phyloP scores from a whole-genome alignment of 2,888 invertebrate genomes.

The Hypselothyrea guttata region DNA sequence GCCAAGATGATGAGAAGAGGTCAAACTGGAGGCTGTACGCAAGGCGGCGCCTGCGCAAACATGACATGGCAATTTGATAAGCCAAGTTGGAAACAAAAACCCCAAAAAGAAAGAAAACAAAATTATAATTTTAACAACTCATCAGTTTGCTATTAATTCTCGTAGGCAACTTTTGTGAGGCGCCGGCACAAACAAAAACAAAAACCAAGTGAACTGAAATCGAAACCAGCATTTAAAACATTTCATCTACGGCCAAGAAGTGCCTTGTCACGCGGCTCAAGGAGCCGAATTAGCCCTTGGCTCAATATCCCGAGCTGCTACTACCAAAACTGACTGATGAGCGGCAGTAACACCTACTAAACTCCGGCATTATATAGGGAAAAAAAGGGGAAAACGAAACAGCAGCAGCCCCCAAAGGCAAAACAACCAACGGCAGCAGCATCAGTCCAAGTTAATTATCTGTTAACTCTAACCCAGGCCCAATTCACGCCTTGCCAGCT shows the following conservation, averaged over 20 bases:
- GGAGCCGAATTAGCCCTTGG: conserved; percentile 32
- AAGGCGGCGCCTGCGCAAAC: conserved; percentile 53
- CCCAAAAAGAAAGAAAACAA: conserved; percentile 4
- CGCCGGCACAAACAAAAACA: conserved; percentile 44
- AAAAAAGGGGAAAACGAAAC: conserved; percentile 15
- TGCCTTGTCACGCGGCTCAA: conserved; percentile 50
- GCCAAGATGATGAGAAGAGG: conserved; percentile 32
- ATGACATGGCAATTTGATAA: conserved; percentile 51
- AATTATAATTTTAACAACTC: conserved; percentile 77
- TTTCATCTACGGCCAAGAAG: conserved; percentile 23
- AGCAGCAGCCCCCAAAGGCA: conserved; percentile 13
- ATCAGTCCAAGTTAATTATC: conserved; percentile 66
- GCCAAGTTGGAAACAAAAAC: background rate
- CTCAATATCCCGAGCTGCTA: background rate
- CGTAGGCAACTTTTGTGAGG: conserved; percentile 37
- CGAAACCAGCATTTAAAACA: conserved; percentile 35
- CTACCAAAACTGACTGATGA: conserved; percentile 26
- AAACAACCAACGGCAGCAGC: conserved; percentile 10
- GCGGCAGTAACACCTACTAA: conserved; percentile 69
- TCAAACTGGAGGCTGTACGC: conserved; percentile 10
- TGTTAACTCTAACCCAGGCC: conserved; percentile 62
- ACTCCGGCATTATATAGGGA: conserved; percentile 51
- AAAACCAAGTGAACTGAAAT: conserved; percentile 35
- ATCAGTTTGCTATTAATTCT: conserved; percentile 76
- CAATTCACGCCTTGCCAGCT: conserved; percentile 60